Evolutionary conservation across 2,797 vertebrate genomes (phyloP), one percentile per base, ranked within the genome.

Genomic region (Syngnathus acus): DNA sequence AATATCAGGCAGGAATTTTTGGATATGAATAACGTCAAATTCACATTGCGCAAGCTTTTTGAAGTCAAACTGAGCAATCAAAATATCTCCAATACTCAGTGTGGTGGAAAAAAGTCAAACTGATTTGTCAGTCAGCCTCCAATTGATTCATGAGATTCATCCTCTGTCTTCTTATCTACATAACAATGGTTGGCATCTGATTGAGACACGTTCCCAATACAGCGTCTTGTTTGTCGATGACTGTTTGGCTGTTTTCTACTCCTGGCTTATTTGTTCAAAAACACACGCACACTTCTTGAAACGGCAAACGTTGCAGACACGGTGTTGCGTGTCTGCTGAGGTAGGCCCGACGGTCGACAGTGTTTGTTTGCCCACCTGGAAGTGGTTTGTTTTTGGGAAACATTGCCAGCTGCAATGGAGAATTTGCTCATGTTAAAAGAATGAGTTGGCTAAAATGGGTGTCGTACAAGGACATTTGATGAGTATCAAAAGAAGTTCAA

Each of bases 331-430:
- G 23, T 17, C 67, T 5, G 65, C 7, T 68, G 39, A 57, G 50
- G 63, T 58, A 17, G 17, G 71, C 70, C 16, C 38, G 65, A 75
- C 65, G 38, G 69, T 75, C 76, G 73, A 76, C 65, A 9, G 64
- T 86, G 82, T 80, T 81, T 90, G 86, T 90, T 89, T 90, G 85
- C 87, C 81, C 88, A 91, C 87, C 89, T 91, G 87, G 87, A 83
- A 72, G 71, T 73, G 72, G 78, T 86, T 89, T 84, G 76, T 81
- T 87, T 86, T 83, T 47, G 7, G 65, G 79, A 77, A 80, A 74
- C 74, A 72, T 43, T 54, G 77, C 59, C 37, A 32, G 21, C 48
- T 69, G 21, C 40, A 62, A 78, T 68, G 54, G 70, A 78, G 55
- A 69, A 75, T 72, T 68, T 3, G 9, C 62, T 77, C 74, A 48